Base-by-base conservation (phyloP, 2,888 invertebrate species). In the Dorcus hopei region DNA sequence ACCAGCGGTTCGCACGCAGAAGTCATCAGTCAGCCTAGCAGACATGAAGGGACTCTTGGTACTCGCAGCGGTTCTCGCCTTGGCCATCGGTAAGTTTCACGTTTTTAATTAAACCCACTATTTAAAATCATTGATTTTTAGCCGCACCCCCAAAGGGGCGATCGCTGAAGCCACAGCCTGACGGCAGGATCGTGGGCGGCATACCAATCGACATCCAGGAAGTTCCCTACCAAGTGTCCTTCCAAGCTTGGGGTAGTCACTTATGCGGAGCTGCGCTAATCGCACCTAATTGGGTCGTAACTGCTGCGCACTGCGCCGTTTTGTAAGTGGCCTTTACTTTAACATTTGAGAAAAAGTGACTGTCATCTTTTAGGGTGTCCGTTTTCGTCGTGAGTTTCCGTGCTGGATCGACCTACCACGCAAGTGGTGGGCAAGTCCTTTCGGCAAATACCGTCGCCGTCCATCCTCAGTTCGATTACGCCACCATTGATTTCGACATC, bases 111-210 rank as follows among this genome's bases (percentile, higher is more conserved):
- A 26, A 26, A 4, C 5, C 19, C 19, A 19, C 19, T 19, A 19
- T 19, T 19, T 26, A 5, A 14, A 26, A 26, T 26, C 43, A 55
- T 55, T 49, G 49, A 55, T 50, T 55, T 55, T 49, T 55, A 47
- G 33, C 54, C 55, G 41, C n/a, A 9, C 40, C 42, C 38, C 48
- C 49, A 40, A 39, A 40, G 33, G 48, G 49, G 47, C 26, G 26
- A 26, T 4, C 26, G 3, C 26, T 26, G 3, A 26, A 26, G 3
- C 59, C 62, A 9, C 50, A 52, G 26, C 49, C 61, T 9, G 62
- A 62, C 57, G 68, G 65, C 9, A 61, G 66, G 26, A 72, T 73
- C 9, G 52, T 62, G 8, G 59, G 59, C 9, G 62, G 62, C 11
- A 9, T 38, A 7, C 26, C 9, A 19, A 54, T 23, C 9, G 23